A percentile compares a stretch with the other conserved stretches of the same genome.
Conservation (phyloP, 2,888 invertebrate species). For the Carabus problematicus region DNA sequence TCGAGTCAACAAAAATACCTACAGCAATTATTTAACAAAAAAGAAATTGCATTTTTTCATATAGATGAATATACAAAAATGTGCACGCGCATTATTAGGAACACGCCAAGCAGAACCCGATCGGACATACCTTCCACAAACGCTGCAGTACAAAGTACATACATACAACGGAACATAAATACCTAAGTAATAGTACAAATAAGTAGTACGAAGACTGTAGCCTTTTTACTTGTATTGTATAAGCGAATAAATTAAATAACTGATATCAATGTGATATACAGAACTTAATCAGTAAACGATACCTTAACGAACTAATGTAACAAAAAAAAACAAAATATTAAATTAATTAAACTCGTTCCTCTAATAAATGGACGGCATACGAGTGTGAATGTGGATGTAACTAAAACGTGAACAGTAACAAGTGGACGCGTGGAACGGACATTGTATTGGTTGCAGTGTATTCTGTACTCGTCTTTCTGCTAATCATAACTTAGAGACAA, state of each 20-base stretch:
- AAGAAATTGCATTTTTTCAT: conserved; percentile 30
- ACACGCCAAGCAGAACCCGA: conserved; percentile 18
- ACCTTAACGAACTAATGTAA: conserved; percentile 19
- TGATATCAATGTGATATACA: conserved; percentile 38
- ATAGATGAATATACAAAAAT: conserved; percentile 38
- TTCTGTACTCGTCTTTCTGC: conserved; percentile 1
- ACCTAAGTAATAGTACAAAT: conserved; percentile 1
- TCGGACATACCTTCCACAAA: conserved; percentile 4
- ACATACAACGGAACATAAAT: conserved; percentile 3
- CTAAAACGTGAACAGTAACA: conserved; percentile 26
- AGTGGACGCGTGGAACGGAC: conserved; percentile 3
- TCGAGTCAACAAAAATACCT: conserved; percentile 24
- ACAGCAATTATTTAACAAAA: conserved; percentile 19
- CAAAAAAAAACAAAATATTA: conserved; percentile 23
- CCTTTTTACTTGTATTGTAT: conserved; percentile 7
- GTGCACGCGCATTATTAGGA: conserved; percentile 19
- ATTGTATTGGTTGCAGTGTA: too few species aligned
- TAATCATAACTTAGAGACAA: not conserved
- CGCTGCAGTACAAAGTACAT: not conserved
- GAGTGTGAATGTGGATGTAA: not conserved
- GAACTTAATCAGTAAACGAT: conserved; percentile 5
- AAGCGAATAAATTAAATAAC: conserved; percentile 33
- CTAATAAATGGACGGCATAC: conserved; percentile 17
- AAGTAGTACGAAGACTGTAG: conserved; percentile 17
- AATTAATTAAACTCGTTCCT: conserved; percentile 6